A percentile compares a stretch with the other conserved stretches of the same genome.
Conservation (phyloP, 1,140 invertebrate genomes). For the Olivierus martensii region DNA sequence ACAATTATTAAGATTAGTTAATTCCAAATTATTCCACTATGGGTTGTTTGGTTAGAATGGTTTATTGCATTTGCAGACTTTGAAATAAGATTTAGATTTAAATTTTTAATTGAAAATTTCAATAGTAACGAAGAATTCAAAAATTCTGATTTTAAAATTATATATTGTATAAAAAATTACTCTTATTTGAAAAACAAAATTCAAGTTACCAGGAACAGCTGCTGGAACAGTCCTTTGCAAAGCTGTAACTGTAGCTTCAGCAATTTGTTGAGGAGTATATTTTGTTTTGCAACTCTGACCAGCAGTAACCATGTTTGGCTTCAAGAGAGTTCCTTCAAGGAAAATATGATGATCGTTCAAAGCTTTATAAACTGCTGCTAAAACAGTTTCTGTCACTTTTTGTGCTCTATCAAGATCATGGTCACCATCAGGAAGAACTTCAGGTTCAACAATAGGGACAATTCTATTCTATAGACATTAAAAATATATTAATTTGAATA, state of each 20-base stretch:
- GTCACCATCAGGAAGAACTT: slow-evolving; percentile 72
- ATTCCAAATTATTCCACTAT: too few relatives aligned
- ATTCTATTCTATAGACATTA: slow-evolving; percentile 37
- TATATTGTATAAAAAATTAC: too few relatives aligned
- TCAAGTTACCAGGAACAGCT: slow-evolving; percentile 49
- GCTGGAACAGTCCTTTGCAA: slow-evolving; percentile 77
- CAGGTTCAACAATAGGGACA: slow-evolving; percentile 95
- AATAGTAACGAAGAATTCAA: too few relatives aligned
- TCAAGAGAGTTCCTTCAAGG: slow-evolving; percentile 92
- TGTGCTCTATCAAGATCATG: slow-evolving; percentile 87
- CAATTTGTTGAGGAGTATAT: slow-evolving; percentile 55
- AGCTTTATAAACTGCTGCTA: slow-evolving; percentile 94
- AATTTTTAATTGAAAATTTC: too few relatives aligned
- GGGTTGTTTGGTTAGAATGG: too few relatives aligned
- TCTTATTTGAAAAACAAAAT: too few relatives aligned
- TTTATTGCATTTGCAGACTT: too few relatives aligned
- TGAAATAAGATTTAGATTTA: too few relatives aligned
- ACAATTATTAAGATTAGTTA: too few relatives aligned
- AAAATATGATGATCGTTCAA: slow-evolving; percentile 93
- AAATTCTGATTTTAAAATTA: too few relatives aligned
- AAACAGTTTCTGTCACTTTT: slow-evolving; percentile 89
- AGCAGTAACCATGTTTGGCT: slow-evolving; percentile 96
- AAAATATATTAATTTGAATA: too few relatives aligned
- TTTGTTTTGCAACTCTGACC: slow-evolving; percentile 58
- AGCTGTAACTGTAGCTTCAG: slow-evolving; percentile 74